Evolutionary conservation across 2,888 invertebrate species (phyloP), one percentile per base, ranked within the genome.

Genomic region (Tortrix viridana): DNA sequence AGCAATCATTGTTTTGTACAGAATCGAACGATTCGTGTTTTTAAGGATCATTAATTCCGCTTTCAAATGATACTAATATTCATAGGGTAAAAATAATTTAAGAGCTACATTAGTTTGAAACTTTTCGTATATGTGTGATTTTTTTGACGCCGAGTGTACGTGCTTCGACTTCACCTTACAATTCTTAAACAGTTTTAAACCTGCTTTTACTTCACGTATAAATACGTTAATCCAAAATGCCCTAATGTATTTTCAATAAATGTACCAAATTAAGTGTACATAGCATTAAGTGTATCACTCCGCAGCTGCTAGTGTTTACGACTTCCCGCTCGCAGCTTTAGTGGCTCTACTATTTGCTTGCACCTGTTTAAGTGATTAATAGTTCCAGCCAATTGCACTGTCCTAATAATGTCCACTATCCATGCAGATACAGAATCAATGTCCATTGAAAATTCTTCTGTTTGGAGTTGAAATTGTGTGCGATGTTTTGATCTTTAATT

Each of bases 321-420:
- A 88, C 88, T 88, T 88, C 87, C 86, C 76, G 66, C 68, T 71
- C 76, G 84, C 85, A 84, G 84, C 84, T 85, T 88, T 86, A 75
- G 77, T 72, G 62, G 12, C 62, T 67, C 74, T 77, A 75, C 80
- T 77, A 71, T 71, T 77, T 77, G 74, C 74, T 78, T 76, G 79
- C 80, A 89, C 88, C 89, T 90, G 89, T 89, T 84, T 77, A 71
- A 67, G 80, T 88, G 87, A 90, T 89, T 88, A 88, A 89, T 88
- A 80, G 79, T 74, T 74, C 69, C 69, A 71, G 74, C 74, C 82
- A 82, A 82, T 84, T 77, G 74, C 69, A 73, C 75, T 82, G 86
- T 85, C 84, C 82, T 84, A 44, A 80, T 84, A 84, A 84, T 82
- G 80, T 75, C 75, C 75, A 79, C 77, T 78, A 77, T 70, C 70